Conservation (phyloP, 2,797 vertebrate genomes). For the Pangasius sanitwongsei region DNA sequence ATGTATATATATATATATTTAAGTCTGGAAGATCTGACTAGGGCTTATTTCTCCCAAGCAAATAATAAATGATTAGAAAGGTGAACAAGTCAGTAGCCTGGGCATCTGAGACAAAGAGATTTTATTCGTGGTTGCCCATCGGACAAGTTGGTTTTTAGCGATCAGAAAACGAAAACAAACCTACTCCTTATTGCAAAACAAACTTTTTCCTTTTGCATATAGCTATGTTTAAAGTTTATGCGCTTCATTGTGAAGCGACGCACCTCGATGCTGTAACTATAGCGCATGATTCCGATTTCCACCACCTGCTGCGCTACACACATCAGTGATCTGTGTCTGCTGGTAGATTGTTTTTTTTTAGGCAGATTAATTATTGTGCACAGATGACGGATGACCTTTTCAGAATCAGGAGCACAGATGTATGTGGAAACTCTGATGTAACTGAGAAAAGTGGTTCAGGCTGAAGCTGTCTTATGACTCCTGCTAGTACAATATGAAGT, state of each 20-base stretch:
- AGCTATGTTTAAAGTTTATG: not conserved
- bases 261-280: not conserved
- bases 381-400: not conserved
- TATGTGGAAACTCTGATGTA: constrained; percentile 9
- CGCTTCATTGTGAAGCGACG: not conserved
- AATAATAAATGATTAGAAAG: not conserved
- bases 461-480: not conserved
- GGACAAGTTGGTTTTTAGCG: not conserved
- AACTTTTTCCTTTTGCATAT: not conserved
- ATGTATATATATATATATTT: not conserved
- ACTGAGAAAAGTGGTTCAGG: not conserved
- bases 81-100: not conserved
- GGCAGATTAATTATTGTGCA: not conserved
- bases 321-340: not conserved
- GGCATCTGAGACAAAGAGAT: not conserved
- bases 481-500: not conserved
- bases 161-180: not conserved
- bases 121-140: not conserved
- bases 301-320: not conserved
- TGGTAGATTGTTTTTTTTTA: not conserved
- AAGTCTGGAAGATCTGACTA: not conserved
- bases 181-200: not conserved
- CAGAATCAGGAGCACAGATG: constrained; percentile 9
- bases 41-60: not conserved
- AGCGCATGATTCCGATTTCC: not conserved